Evolutionary conservation across 2,113 vertebrate species (phyloP).

Genomic region (Perccottus glenii): DNA sequence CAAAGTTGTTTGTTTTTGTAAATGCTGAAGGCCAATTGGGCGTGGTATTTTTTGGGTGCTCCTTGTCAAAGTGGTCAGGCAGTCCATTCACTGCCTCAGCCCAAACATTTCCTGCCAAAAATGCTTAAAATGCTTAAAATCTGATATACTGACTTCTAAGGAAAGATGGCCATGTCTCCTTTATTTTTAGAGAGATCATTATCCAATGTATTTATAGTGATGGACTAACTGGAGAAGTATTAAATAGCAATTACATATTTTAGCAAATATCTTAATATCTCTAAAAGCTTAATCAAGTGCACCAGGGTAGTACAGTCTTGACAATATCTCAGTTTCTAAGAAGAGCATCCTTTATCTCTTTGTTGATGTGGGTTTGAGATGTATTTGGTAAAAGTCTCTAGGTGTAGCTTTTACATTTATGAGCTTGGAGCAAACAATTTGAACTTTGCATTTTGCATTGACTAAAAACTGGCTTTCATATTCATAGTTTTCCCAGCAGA

Average conservation of each 20-base stretch:
- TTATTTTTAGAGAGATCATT: not conserved
- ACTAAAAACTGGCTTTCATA: no score
- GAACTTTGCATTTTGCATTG: no score
- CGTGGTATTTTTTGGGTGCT: conserved; percentile 35
- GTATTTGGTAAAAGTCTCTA: no score
- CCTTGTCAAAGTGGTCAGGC: conserved; percentile 49
- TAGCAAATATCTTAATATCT: not conserved
- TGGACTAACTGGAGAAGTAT: not conserved
- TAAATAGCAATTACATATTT: not conserved
- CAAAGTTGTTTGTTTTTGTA: conserved; percentile 57
- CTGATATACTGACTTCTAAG: no score
- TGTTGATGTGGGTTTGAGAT: no score
- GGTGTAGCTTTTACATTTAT: not conserved
- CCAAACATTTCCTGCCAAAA: no score
- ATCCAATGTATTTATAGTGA: not conserved
- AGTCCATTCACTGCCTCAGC: not conserved
- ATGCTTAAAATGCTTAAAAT: no score
- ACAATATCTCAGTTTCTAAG: not conserved
- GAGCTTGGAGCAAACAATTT: not conserved
- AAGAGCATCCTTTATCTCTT: not conserved
- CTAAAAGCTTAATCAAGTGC: not conserved
- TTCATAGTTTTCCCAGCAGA: no score
- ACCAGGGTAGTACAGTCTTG: not conserved
- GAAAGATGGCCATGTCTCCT: not conserved
- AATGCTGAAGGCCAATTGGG: conserved; percentile 48